Conservation (phyloP, 2,888 invertebrate genomes). For the Acrocera orbiculus region DNA sequence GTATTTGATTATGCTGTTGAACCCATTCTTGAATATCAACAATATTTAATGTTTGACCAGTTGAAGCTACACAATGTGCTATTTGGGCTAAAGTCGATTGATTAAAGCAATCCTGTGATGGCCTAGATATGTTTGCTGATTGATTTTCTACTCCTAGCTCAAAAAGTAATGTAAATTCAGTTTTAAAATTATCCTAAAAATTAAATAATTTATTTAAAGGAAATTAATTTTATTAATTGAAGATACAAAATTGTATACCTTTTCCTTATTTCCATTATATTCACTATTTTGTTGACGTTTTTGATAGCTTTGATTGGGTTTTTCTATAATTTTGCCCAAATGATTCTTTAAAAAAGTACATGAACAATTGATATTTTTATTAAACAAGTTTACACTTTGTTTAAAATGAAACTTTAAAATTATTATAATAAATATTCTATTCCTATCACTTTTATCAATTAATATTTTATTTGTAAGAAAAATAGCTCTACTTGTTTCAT, state of each 20-base stretch:
- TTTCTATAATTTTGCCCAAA: slow-evolving; percentile 70
- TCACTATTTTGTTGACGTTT: slow-evolving; percentile 34
- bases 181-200: slow-evolving; percentile 7
- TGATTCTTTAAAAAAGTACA: slow-evolving; percentile 44
- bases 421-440: too few species aligned
- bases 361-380: slow-evolving; percentile 3
- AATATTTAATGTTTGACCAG: slow-evolving; percentile 78
- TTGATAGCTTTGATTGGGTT: slow-evolving; percentile 41
- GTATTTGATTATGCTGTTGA: slow-evolving; percentile 40
- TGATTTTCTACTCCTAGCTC: slow-evolving; percentile 57
- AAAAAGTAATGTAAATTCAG: slow-evolving; percentile 64
- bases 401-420: too few species aligned
- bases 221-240: background rate
- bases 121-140: slow-evolving; percentile 44
- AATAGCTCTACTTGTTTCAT: too few species aligned
- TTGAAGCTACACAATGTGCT: slow-evolving; percentile 71
- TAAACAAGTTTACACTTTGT: background rate
- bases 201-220: background rate
- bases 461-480: too few species aligned
- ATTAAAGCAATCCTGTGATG: slow-evolving; percentile 42
- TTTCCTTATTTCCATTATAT: slow-evolving; percentile 47
- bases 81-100: slow-evolving; percentile 63
- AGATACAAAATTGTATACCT: slow-evolving; percentile 17
- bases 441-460: too few species aligned
- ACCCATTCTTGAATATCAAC: slow-evolving; percentile 72